These are phyloP conservation scores for Drosophila multiciliata DNA, from an alignment of 2,888 invertebrate species.

Conservation along the genomic window DNA sequence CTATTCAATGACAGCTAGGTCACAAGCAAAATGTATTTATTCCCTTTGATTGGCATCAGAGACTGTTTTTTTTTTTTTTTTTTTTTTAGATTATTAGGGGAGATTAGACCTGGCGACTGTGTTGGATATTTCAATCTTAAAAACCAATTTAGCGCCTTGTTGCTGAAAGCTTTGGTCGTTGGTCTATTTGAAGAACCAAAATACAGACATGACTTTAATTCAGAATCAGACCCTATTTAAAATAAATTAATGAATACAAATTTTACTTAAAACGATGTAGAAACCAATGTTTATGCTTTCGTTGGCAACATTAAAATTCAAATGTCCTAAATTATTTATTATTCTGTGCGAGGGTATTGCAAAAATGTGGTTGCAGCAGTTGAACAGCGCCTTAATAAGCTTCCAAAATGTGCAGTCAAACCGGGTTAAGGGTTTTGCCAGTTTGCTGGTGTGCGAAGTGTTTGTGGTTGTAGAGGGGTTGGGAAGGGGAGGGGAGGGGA, in stretches of 20 bases:
- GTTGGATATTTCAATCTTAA: neutral
- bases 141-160: neutral
- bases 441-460: neutral
- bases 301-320: neutral
- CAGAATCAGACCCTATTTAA: neutral
- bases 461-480: neutral
- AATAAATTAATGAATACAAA: neutral
- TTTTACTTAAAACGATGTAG: neutral
- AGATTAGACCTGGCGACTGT: rapidly evolving
- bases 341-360: neutral
- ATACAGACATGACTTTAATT: neutral
- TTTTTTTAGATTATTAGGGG: neutral
- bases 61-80: neutral
- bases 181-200: neutral
- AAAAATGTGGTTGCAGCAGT: neutral
- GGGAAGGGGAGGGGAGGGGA: neutral
- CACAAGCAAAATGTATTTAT: neutral
- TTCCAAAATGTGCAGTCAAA: conserved; percentile 56
- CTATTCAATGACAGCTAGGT: neutral
- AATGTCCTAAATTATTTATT: neutral
- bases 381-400: conserved; percentile 63
- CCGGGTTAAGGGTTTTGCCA: conserved; percentile 17
- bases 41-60: neutral
- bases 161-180: neutral
- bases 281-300: neutral